Conservation (phyloP, 1,140 invertebrate species). For the Lordiphosa stackelbergi region DNA sequence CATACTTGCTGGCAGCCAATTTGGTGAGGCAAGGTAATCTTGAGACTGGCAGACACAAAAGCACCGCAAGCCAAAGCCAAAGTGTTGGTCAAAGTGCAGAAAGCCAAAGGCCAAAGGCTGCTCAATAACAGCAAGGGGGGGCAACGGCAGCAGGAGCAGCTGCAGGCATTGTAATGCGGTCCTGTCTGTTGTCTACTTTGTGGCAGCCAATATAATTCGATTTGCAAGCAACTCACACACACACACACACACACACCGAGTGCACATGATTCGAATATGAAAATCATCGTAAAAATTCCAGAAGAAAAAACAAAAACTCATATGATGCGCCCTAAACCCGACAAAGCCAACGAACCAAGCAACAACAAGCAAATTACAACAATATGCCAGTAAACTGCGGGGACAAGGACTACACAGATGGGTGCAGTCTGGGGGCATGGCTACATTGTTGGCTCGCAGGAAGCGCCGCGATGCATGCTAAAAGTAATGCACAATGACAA, state of each 20-base stretch:
- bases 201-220: slow-evolving; percentile 71
- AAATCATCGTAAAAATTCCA: slow-evolving; percentile 48
- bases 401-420: not conserved
- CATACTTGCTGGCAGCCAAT: slow-evolving; percentile 37
- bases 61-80: slow-evolving; percentile 20
- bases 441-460: slow-evolving; percentile 63
- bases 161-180: slow-evolving; percentile 41
- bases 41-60: slow-evolving; percentile 10
- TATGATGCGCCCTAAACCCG: slow-evolving; percentile 15
- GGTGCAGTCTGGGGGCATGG: slow-evolving; percentile 15
- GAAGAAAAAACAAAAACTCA: slow-evolving; percentile 12
- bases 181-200: slow-evolving; percentile 59
- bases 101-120: slow-evolving; percentile 28
- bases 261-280: slow-evolving; percentile 61
- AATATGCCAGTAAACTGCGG: slow-evolving; percentile 11
- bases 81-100: slow-evolving; percentile 52
- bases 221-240: slow-evolving; percentile 40
- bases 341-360: slow-evolving; percentile 48
- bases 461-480: slow-evolving; percentile 62
- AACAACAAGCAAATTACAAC: slow-evolving; percentile 66
- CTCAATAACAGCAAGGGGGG: slow-evolving; percentile 11
- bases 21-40: slow-evolving; percentile 37
- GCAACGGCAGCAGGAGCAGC: slow-evolving; percentile 6
- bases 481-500: slow-evolving; percentile 72
- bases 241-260: slow-evolving; percentile 2